phyloP scores from a whole-genome alignment of 2,797 vertebrate species.

The Carcharodon carcharias region DNA sequence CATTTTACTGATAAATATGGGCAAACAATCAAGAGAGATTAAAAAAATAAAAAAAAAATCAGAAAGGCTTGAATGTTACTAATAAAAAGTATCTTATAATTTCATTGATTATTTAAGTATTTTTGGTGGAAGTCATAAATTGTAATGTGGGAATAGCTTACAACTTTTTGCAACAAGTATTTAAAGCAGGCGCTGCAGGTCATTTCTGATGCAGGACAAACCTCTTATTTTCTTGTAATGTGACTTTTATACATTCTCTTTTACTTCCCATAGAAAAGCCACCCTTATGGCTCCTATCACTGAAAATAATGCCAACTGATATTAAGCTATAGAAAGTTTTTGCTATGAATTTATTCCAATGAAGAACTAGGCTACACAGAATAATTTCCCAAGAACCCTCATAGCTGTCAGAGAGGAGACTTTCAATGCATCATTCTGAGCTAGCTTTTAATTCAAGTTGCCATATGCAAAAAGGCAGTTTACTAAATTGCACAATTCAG shows the following conservation, averaged over 20 bases:
- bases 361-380: background rate
- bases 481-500: background rate
- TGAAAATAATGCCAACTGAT: background rate
- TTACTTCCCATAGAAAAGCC: background rate
- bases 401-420: background rate
- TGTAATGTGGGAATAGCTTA: background rate
- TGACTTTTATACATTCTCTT: background rate
- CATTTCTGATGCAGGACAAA: background rate
- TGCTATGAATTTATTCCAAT: background rate
- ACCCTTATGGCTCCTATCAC: background rate
- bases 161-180: background rate
- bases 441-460: background rate
- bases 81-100: background rate
- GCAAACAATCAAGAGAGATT: background rate
- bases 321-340: background rate
- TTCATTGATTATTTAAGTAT: background rate
- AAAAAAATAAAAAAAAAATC: background rate
- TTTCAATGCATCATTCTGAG: background rate
- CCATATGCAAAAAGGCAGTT: background rate
- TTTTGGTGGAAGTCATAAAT: background rate
- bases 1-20: background rate
- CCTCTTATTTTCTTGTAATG: background rate
- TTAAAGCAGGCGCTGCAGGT: background rate
- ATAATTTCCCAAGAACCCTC: background rate
- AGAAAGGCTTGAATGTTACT: background rate